A percentile compares a stretch with the other conserved stretches of the same genome.
Conservation (phyloP, 2,113 vertebrate species). For the Salvelinus fontinalis region DNA sequence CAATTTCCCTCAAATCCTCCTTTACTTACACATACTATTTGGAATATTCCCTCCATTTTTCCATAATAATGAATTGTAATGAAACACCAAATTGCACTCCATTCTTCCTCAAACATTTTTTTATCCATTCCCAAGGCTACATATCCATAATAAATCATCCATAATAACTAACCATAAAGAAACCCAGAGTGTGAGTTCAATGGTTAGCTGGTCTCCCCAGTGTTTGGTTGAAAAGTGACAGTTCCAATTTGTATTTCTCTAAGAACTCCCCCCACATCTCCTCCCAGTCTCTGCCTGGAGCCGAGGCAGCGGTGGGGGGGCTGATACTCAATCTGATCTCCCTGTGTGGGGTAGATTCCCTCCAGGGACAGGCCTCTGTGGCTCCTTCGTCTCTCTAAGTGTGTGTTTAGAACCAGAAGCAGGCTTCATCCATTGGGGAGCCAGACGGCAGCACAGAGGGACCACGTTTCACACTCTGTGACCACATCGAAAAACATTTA, state of each 20-base stretch:
- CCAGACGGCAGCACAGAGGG: conserved; percentile 33
- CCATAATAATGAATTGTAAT: not conserved
- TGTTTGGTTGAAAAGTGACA: not conserved
- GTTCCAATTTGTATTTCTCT: not conserved
- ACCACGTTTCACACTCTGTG: not conserved
- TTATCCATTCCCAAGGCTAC: too few species aligned
- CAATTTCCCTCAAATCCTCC: not conserved
- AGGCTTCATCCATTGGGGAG: conserved; percentile 30
- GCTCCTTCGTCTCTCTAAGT: conserved; percentile 36
- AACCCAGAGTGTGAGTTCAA: not conserved
- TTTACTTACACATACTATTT: not conserved
- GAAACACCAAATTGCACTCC: not conserved
- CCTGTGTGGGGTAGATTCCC: conserved; percentile 25
- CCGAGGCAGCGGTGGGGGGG: conserved; percentile 40
- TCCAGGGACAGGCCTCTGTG: conserved; percentile 17
- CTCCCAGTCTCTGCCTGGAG: not conserved
- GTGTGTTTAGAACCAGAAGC: conserved; percentile 47
- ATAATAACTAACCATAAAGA: not conserved
- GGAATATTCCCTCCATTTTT: not conserved
- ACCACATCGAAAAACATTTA: not conserved
- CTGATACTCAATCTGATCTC: conserved; percentile 51
- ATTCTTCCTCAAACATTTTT: too few species aligned
- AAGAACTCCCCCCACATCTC: not conserved
- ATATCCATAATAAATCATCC: not conserved
- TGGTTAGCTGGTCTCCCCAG: not conserved